Evolutionary conservation across 64 coral and sea anemone genomes (phyloP), one percentile per base, ranked within the genome.

Genomic region (Hydrozoanthus tunicans): DNA sequence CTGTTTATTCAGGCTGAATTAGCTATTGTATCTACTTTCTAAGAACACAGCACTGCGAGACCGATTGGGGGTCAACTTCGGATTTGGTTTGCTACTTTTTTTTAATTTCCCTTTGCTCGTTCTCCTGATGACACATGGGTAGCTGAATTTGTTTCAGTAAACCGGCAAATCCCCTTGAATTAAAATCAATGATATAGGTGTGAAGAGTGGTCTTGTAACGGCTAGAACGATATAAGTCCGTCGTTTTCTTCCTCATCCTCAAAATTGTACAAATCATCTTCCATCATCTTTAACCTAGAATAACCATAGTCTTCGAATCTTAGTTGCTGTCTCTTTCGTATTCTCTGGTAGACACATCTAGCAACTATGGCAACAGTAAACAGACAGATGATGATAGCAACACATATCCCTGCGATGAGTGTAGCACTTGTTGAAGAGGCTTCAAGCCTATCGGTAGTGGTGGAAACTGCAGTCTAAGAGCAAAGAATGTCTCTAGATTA

Each of bases 241-340:
- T 58, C 93, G 13, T 81, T 60, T 17, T 90, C 80, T 58, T 94
- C 89, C 56, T 94, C 88, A 6, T 84, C 93, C 57, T 82, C 88
- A 74, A 90, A 60, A 78, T 91, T 61, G 73, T 94, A 94, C 59
- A 84, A 83, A 9, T 82, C 80, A 57, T 78, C 56, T 53, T 94
- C 93, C 64, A 94, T 70, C 89, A 94, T 94, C 56, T 94, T 94
- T n/a, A 94, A 64, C 81, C 89, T 71, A 15, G 93, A 94, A 64
- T 94, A 94, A 70, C 93, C 93, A 78, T 94, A 94, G 70, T 94
- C 93, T 91, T 94, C 93, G 69, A 81, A 93, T 13, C 92, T 86
- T 56, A 89, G 43, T 14, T 80, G 59, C 53, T 59, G 75, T 51
- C 32, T 93, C 69, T 63, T 93, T 43, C 75, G 86, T 62, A 81